phyloP scores from a whole-genome alignment of 1,140 invertebrate species.

The Pseudomyrmex dendroicus region DNA sequence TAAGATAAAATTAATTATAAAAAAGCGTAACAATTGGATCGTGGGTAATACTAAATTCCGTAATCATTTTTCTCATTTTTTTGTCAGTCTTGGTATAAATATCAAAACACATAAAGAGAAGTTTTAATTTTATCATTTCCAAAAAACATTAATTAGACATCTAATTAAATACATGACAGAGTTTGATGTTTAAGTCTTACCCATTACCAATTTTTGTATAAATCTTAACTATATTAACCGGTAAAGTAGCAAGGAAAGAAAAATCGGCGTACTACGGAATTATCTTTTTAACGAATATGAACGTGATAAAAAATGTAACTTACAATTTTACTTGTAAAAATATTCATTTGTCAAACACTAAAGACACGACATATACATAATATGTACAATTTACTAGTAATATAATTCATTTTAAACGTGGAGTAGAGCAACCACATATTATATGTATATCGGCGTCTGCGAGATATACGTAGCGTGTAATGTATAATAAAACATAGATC shows the following conservation, averaged over 20 bases:
- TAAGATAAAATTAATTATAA: conserved; percentile 33
- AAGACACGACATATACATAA: conserved; percentile 5
- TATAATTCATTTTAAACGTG: background rate
- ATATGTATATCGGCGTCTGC: background rate
- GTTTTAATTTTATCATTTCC: background rate
- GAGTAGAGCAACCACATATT: background rate
- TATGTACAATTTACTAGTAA: background rate
- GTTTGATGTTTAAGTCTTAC: background rate
- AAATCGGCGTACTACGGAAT: conserved; percentile 10
- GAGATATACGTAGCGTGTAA: background rate
- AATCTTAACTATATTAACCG: background rate
- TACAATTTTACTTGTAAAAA: background rate
- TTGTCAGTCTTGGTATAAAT: no score
- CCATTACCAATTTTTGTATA: conserved; percentile 29
- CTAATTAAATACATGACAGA: background rate
- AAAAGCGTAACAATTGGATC: conserved; percentile 18
- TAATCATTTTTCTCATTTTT: background rate
- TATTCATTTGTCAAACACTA: no score
- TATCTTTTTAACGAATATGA: background rate
- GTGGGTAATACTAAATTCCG: conserved; percentile 7
- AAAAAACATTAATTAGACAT: conserved; percentile 4
- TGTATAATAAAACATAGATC: background rate
- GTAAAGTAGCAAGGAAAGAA: conserved; percentile 46
- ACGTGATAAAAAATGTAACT: conserved; percentile 25
- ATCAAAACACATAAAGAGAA: no score